Evolutionary conservation across 2,888 invertebrate genomes (phyloP).

Genomic region (Iphiclides podalirius): DNA sequence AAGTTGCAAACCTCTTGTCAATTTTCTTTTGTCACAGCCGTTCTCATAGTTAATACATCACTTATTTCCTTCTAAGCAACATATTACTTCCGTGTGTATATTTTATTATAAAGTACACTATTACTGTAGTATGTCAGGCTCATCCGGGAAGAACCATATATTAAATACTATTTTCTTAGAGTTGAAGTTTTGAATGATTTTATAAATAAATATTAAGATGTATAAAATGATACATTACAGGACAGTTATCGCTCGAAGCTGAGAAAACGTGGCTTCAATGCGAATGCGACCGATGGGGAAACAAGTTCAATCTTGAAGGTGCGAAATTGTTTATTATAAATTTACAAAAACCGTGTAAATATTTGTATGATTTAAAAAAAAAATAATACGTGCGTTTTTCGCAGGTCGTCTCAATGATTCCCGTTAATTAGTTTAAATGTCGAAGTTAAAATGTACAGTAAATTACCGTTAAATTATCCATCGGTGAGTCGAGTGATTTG

Average conservation of each 20-base stretch:
- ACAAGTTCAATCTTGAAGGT: conserved; percentile 91
- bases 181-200: too few relatives aligned
- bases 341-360: neutral
- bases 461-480: conserved; percentile 32
- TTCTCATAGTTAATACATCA: too few relatives aligned
- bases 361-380: conserved; percentile 10
- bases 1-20: too few relatives aligned
- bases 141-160: too few relatives aligned
- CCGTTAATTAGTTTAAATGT: conserved; percentile 61
- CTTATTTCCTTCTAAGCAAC: too few relatives aligned
- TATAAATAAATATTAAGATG: too few relatives aligned
- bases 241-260: conserved; percentile 91
- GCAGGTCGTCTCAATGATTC: conserved; percentile 66
- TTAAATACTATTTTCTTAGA: too few relatives aligned
- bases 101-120: too few relatives aligned
- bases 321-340: conserved; percentile 37
- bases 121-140: too few relatives aligned
- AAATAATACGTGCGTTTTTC: conserved; percentile 44
- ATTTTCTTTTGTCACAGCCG: too few relatives aligned
- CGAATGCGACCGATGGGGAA: conserved; percentile 93
- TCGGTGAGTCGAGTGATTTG: conserved; percentile 50
- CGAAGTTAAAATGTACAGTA: conserved; percentile 40
- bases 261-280: conserved; percentile 95
- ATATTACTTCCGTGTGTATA: too few relatives aligned
- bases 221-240: too few relatives aligned